A percentile compares a stretch with the other conserved stretches of the same genome.
phyloP scores from a whole-genome alignment of 2,797 vertebrate genomes.

The Thaleichthys pacificus region DNA sequence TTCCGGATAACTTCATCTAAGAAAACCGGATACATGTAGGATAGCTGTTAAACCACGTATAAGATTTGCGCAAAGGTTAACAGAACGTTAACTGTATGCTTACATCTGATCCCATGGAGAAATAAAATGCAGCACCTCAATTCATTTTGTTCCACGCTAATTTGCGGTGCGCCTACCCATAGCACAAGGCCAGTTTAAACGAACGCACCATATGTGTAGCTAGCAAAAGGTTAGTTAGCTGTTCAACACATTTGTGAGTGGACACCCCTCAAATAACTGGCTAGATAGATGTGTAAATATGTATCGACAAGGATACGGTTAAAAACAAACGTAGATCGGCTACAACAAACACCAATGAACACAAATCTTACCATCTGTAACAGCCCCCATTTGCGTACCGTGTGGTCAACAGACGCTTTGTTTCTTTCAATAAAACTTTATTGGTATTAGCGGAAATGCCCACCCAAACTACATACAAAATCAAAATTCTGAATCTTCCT shows the following conservation, averaged over 20 bases:
- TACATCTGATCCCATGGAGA: neutral
- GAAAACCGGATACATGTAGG: neutral
- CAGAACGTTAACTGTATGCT: neutral
- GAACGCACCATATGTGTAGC: conserved; percentile 16
- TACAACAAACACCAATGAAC: neutral
- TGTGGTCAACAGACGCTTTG: neutral
- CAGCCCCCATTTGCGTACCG: conserved; percentile 68
- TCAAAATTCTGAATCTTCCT: no score
- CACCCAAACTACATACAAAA: neutral
- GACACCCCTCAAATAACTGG: neutral
- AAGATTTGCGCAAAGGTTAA: no score
- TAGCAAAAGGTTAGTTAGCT: conserved; percentile 3
- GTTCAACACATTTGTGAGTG: neutral
- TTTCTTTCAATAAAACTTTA: conserved; percentile 52
- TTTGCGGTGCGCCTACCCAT: neutral
- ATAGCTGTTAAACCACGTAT: neutral
- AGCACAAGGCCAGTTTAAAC: conserved; percentile 11
- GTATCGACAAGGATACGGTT: neutral
- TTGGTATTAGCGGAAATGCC: conserved; percentile 42
- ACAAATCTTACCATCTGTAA: conserved; percentile 73
- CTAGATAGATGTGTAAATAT: neutral
- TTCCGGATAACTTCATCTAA: conserved; percentile 94
- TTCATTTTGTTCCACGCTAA: no score
- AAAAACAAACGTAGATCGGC: conserved; percentile 10
- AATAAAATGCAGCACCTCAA: neutral